phyloP scores from a whole-genome alignment of 2,113 vertebrate genomes.

The Gasterosteus aculeatus region DNA sequence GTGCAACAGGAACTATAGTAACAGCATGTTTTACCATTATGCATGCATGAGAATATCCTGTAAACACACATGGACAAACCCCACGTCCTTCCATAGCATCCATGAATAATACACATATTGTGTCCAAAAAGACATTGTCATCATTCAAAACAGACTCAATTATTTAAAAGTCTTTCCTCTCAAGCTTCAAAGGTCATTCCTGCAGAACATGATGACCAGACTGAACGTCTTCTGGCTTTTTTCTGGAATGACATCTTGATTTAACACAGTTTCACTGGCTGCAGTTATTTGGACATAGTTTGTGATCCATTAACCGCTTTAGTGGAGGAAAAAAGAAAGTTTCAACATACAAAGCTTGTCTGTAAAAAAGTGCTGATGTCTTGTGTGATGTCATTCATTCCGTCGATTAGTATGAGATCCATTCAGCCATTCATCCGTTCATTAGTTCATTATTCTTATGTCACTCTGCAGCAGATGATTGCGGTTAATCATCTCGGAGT shows the following conservation, averaged over 20 bases:
- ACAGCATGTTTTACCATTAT: too few species aligned
- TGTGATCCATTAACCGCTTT: slow-evolving; percentile 5
- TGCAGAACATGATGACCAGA: neutral
- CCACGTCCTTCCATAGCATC: neutral
- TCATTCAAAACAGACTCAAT: neutral
- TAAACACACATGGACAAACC: too few species aligned
- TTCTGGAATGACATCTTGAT: neutral
- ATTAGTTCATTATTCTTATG: neutral
- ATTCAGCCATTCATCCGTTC: neutral
- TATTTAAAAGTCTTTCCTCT: neutral
- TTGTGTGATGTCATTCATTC: neutral
- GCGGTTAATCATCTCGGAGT: neutral
- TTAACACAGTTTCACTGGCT: neutral
- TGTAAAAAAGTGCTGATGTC: neutral
- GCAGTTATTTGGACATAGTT: slow-evolving; percentile 2
- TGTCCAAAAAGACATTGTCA: neutral
- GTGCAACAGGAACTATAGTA: too few species aligned
- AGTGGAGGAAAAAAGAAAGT: neutral
- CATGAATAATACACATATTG: neutral
- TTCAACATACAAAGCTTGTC: neutral
- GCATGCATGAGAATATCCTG: too few species aligned
- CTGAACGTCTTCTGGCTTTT: neutral
- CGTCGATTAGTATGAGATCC: neutral
- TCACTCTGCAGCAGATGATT: slow-evolving; percentile 18
- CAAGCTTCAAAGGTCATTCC: neutral